These are phyloP conservation scores for Rhogogaster chlorosoma DNA, from an alignment of 2,888 invertebrate species.

Conservation along the genomic window DNA sequence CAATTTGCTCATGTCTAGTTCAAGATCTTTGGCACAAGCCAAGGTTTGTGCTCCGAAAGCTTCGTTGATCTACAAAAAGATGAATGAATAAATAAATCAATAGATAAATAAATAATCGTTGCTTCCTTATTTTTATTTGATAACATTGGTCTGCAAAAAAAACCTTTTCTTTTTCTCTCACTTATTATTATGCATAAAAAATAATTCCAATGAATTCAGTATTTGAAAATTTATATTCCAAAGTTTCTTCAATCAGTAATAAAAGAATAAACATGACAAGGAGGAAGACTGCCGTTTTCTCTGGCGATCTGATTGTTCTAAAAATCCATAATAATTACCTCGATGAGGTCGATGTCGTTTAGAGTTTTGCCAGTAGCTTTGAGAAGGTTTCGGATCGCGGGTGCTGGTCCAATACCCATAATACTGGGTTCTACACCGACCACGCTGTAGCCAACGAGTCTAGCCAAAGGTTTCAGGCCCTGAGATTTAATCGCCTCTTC, in stretches of 20 bases:
- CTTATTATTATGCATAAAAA: no score
- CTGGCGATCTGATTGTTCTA: not conserved
- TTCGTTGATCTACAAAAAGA: slow-evolving; percentile 92
- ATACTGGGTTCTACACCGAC: slow-evolving; percentile 98
- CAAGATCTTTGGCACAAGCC: slow-evolving; percentile 93
- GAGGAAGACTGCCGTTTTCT: not conserved
- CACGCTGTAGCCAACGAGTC: slow-evolving; percentile 94
- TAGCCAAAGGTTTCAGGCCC: slow-evolving; percentile 92
- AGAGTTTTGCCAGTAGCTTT: slow-evolving; percentile 88
- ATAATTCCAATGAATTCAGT: not conserved
- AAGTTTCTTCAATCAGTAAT: not conserved
- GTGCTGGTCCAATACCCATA: slow-evolving; percentile 98
- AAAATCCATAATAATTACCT: slow-evolving; percentile 81
- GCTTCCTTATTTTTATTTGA: not conserved
- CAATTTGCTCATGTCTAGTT: slow-evolving; percentile 91
- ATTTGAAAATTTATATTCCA: not conserved
- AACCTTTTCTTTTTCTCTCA: no score
- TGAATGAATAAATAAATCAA: not conserved
- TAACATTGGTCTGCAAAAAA: no score
- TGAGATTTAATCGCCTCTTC: slow-evolving; percentile 92
- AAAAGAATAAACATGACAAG: not conserved
- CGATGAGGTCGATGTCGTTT: slow-evolving; percentile 94
- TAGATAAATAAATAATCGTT: not conserved
- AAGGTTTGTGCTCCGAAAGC: slow-evolving; percentile 98
- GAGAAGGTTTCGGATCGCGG: slow-evolving; percentile 93